Evolutionary conservation across 2,888 invertebrate genomes (phyloP).

Genomic region (Catocala fraxini): DNA sequence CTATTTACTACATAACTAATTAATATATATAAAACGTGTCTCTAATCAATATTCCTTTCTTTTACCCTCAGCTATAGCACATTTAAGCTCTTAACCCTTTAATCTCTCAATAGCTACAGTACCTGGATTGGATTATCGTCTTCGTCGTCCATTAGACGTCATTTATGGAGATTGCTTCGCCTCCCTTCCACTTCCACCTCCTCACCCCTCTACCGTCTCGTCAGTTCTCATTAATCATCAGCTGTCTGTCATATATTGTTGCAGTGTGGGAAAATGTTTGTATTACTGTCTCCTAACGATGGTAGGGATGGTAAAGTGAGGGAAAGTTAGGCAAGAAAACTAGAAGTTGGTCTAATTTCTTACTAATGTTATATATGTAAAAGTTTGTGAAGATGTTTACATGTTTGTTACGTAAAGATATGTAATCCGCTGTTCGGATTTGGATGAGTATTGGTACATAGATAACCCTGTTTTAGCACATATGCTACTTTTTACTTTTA

Average conservation of each 20-base stretch:
- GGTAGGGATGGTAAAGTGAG: background rate
- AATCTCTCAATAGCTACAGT: slow-evolving; percentile 11
- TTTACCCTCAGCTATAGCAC: background rate
- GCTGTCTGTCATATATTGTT: slow-evolving; percentile 54
- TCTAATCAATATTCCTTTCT: no score
- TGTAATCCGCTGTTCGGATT: no score
- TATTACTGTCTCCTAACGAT: slow-evolving; percentile 2
- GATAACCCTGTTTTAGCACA: no score
- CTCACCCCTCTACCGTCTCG: slow-evolving; percentile 19
- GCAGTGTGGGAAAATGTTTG: slow-evolving; percentile 37
- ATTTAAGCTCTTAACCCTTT: slow-evolving; percentile 4
- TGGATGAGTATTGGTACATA: no score
- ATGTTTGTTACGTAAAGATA: no score
- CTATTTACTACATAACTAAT: no score
- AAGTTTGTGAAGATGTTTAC: no score
- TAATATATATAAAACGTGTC: no score
- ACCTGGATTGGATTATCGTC: slow-evolving; percentile 59
- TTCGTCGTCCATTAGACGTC: slow-evolving; percentile 62
- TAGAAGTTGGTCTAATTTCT: no score
- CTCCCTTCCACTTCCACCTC: background rate
- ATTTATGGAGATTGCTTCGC: slow-evolving; percentile 68
- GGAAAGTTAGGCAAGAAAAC: background rate
- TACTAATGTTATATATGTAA: no score
- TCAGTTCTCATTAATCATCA: slow-evolving; percentile 56
- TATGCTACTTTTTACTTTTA: no score